phyloP scores from a whole-genome alignment of 2,888 invertebrate species.

The Gymnoscelis rufifasciata region DNA sequence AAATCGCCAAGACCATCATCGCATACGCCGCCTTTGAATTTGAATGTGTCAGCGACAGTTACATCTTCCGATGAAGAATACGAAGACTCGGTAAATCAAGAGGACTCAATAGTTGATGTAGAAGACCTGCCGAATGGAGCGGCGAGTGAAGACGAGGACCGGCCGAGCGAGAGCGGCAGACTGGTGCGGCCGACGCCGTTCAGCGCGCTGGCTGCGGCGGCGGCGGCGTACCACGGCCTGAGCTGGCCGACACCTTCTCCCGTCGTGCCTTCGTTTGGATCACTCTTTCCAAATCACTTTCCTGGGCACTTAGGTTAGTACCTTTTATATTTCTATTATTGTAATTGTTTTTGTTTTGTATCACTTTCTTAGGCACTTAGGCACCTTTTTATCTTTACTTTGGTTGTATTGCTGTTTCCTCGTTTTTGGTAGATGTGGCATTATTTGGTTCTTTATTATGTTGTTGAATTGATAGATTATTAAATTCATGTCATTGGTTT shows the following conservation, averaged over 20 bases:
- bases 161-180: slow-evolving; percentile 58
- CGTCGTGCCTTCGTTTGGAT: slow-evolving; percentile 81
- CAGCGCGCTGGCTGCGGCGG: slow-evolving; percentile 83
- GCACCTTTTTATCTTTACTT: too few species aligned
- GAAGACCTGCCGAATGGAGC: slow-evolving; percentile 84
- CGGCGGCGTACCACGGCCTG: slow-evolving; percentile 82
- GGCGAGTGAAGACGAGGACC: slow-evolving; percentile 70
- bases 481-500: too few species aligned
- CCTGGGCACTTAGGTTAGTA: slow-evolving; percentile 18
- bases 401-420: too few species aligned
- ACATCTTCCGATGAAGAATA: slow-evolving; percentile 81
- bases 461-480: too few species aligned
- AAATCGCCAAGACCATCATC: slow-evolving; percentile 64
- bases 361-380: too few species aligned
- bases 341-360: too few species aligned
- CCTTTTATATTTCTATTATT: neutral
- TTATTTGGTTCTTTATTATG: too few species aligned
- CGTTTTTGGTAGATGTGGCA: too few species aligned
- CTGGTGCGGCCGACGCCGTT: slow-evolving; percentile 87
- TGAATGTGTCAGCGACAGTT: slow-evolving; percentile 69
- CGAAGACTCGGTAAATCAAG: slow-evolving; percentile 84
- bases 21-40: slow-evolving; percentile 68
- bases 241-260: slow-evolving; percentile 77
- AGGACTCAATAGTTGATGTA: slow-evolving; percentile 86
- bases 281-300: slow-evolving; percentile 81